phyloP scores from a whole-genome alignment of 2,113 vertebrate genomes.

The Aptenodytes forsteri region DNA sequence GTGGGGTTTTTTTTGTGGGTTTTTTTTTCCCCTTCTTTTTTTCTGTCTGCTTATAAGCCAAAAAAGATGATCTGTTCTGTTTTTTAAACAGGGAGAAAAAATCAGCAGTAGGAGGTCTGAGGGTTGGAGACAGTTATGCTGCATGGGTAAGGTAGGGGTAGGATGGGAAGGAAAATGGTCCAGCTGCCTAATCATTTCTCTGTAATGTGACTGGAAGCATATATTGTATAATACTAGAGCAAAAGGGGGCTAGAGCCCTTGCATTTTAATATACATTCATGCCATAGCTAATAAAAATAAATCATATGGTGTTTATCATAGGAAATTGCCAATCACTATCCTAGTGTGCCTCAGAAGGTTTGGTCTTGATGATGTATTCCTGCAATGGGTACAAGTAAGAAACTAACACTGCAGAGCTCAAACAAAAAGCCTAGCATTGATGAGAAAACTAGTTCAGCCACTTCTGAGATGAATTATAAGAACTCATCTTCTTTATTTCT shows the following conservation, averaged over 20 bases:
- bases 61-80: neutral
- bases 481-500: neutral
- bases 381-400: neutral
- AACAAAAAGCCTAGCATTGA: neutral
- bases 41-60: neutral
- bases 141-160: neutral
- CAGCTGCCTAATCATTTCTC: neutral
- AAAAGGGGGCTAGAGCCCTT: neutral
- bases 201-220: neutral
- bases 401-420: neutral
- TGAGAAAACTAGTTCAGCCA: neutral
- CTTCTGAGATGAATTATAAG: neutral
- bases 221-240: neutral
- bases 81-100: neutral
- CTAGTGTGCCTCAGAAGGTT: neutral
- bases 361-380: neutral
- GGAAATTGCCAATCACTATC: neutral
- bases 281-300: neutral
- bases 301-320: neutral
- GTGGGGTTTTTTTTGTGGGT: fast-evolving
- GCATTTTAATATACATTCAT: neutral
- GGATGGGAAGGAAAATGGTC: neutral
- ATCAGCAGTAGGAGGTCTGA: neutral
- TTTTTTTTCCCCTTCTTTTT: no score
- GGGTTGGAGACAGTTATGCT: neutral